phyloP scores from a whole-genome alignment of 1,140 invertebrate genomes.

The Rhagoletis pomonella region DNA sequence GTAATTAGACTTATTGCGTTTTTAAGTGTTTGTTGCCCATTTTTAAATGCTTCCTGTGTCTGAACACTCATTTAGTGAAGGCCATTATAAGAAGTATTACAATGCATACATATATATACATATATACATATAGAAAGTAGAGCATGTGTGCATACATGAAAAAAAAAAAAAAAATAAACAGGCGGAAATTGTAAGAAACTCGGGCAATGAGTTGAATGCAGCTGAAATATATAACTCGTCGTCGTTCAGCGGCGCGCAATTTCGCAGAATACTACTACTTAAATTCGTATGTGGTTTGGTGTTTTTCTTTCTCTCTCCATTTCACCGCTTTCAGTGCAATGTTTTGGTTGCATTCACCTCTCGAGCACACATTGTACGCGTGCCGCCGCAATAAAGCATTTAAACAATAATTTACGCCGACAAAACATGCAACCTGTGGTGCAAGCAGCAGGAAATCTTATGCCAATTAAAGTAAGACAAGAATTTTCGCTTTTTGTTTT shows the following conservation, averaged over 20 bases:
- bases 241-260: background rate
- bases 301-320: background rate
- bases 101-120: too few species aligned
- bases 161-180: background rate
- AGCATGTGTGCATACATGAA: too few species aligned
- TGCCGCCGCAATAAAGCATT: constrained; percentile 34
- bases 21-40: constrained; percentile 37
- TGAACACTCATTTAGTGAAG: constrained; percentile 2
- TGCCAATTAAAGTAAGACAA: constrained; percentile 28
- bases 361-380: constrained; percentile 34
- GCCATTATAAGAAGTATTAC: too few species aligned
- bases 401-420: constrained; percentile 43
- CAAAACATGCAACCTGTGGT: constrained; percentile 45
- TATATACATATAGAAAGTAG: too few species aligned
- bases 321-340: background rate
- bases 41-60: constrained; percentile 39
- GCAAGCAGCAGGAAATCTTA: constrained; percentile 42
- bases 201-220: constrained; percentile 15
- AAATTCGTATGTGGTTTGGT: background rate
- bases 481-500: too few species aligned
- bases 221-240: too few species aligned
- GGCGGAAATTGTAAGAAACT: constrained; percentile 1
- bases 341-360: constrained; percentile 21
- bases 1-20: constrained; percentile 38
- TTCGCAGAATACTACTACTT: background rate